Percentiles rank a stretch among this genome's conserved stretches.
phyloP scores from a whole-genome alignment of 2,113 vertebrate species.

The Aegithalos caudatus region DNA sequence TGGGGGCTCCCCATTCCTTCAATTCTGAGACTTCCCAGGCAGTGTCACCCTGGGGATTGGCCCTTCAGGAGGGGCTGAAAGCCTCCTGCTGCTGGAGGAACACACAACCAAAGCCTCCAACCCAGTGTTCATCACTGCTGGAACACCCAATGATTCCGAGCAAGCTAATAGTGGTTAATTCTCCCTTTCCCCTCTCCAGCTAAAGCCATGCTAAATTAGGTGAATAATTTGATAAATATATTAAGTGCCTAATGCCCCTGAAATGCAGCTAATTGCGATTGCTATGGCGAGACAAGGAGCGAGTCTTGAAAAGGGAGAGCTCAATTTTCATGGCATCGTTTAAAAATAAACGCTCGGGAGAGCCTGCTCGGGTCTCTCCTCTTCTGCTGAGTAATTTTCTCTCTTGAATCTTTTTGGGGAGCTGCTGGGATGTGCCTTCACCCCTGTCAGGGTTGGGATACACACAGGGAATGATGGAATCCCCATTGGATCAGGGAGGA shows the following conservation, averaged over 20 bases:
- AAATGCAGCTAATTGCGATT: conserved; percentile 57
- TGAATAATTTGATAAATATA: conserved; percentile 58
- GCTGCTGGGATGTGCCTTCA: neutral
- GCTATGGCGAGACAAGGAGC: conserved; percentile 24
- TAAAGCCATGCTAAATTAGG: conserved; percentile 4
- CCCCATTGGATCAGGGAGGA: neutral
- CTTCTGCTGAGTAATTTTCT: neutral
- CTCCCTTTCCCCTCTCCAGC: neutral
- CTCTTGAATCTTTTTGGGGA: neutral
- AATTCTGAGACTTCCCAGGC: neutral
- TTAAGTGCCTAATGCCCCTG: conserved; percentile 51
- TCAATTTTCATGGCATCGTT: neutral
- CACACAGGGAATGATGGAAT: neutral
- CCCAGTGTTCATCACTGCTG: neutral
- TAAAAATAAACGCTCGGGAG: neutral
- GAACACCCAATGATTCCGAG: neutral
- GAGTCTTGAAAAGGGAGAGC: neutral
- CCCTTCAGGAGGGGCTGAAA: neutral
- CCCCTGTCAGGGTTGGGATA: neutral
- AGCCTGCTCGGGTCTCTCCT: neutral
- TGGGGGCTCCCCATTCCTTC: neutral
- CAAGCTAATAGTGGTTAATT: neutral
- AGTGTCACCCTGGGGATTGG: neutral
- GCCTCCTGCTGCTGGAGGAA: neutral
- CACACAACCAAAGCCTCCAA: neutral